A percentile compares a stretch with the other conserved stretches of the same genome.
These are phyloP conservation scores for Volucella inanis DNA, from an alignment of 2,888 invertebrate species.

Conservation along the genomic window DNA sequence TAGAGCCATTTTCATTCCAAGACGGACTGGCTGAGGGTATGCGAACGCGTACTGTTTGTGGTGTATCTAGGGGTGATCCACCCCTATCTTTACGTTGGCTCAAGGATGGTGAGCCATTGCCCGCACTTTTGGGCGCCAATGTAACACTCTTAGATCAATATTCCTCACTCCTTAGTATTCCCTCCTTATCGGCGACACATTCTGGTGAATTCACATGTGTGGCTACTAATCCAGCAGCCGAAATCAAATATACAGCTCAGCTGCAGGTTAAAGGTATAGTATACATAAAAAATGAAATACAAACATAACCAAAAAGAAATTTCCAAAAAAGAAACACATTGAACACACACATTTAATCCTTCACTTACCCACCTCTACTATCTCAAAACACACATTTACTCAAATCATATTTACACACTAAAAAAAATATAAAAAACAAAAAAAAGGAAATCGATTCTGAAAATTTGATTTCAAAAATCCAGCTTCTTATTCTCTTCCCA, in stretches of 20 bases:
- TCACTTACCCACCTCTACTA: constrained; percentile 29
- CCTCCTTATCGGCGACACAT: constrained; percentile 89
- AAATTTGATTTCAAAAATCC: constrained; percentile 61
- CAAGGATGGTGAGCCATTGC: constrained; percentile 90
- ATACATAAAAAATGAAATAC: constrained; percentile 76
- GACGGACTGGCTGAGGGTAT: constrained; percentile 92
- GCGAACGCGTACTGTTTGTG: constrained; percentile 91
- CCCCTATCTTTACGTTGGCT: constrained; percentile 92
- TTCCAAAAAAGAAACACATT: constrained; percentile 60
- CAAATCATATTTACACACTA: constrained; percentile 66
- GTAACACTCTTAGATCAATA: constrained; percentile 89
- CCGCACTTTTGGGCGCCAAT: constrained; percentile 87
- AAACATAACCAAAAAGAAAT: constrained; percentile 76
- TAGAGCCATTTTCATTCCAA: constrained; percentile 93
- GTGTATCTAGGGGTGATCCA: constrained; percentile 91
- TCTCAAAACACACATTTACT: constrained; percentile 48
- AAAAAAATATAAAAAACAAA: constrained; percentile 34
- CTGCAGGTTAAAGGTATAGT: constrained; percentile 92
- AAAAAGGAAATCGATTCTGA: constrained; percentile 47
- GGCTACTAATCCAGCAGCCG: constrained; percentile 90
- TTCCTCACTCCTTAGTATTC: constrained; percentile 90
- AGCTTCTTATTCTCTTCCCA: constrained; percentile 67
- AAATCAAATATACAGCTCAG: constrained; percentile 91
- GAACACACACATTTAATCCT: constrained; percentile 35
- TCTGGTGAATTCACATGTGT: constrained; percentile 91